Conservation (phyloP, 1,140 invertebrate species). For the Solenopsis fugax region DNA sequence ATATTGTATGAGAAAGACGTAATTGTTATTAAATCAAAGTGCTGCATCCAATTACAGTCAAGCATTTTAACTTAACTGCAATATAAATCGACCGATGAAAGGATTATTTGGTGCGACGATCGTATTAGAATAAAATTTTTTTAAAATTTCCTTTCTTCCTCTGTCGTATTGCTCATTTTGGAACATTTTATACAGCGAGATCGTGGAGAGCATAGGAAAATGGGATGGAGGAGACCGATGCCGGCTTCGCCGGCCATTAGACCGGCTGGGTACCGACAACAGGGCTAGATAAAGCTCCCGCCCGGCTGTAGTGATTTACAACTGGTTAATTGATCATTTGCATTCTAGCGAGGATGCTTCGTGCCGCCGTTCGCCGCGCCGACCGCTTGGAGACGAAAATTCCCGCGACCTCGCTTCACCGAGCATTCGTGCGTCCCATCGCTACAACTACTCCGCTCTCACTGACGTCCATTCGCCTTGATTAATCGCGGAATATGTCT, state of each 20-base stretch:
- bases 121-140: neutral
- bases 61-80: neutral
- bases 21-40: neutral
- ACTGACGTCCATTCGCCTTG: constrained; percentile 47
- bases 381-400: constrained; percentile 52
- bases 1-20: neutral
- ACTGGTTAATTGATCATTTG: constrained; percentile 85
- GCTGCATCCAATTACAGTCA: too few species aligned
- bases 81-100: neutral
- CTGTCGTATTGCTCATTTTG: neutral
- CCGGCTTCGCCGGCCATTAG: constrained; percentile 66
- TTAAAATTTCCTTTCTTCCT: neutral
- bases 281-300: constrained; percentile 72
- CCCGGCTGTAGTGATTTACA: constrained; percentile 81
- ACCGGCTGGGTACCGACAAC: constrained; percentile 40
- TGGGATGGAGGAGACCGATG: constrained; percentile 51
- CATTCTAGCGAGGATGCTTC: constrained; percentile 76
- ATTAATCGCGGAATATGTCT: constrained; percentile 71
- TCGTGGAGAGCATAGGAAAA: constrained; percentile 34
- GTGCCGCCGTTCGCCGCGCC: constrained; percentile 30
- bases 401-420: constrained; percentile 40
- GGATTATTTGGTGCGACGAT: neutral
- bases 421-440: constrained; percentile 57
- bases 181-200: constrained; percentile 21
- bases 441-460: constrained; percentile 26